Base-by-base conservation (phyloP, 2,888 invertebrate species). In the Andrena camellia region DNA sequence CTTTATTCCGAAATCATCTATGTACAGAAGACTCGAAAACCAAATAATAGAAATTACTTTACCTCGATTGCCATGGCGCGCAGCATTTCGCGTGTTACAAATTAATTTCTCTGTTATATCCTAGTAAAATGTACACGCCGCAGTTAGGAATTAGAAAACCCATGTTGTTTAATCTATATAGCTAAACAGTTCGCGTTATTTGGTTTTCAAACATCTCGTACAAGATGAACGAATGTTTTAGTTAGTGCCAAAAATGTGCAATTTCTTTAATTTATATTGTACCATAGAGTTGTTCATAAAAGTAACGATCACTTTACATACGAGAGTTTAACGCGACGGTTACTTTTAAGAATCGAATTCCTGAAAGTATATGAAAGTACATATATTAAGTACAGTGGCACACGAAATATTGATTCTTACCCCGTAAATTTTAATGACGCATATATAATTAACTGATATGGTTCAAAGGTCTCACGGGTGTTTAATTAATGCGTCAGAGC, bases 221-320 rank as follows among this genome's bases (percentile, higher is more conserved):
- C 77, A 63, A 31, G 60, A 48, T 42, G 35, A 33, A 31, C 66
- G 59, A 67, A 78, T 79, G 42, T 85, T 69, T 86, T 81, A 81
- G 59, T 84, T 64, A 74, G 64, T 69, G 54, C 52, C 52, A 66
- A 76, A 72, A 80, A 63, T 63, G 82, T 86, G 87, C 83, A 89
- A 87, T 88, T 70, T 74, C 78, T 68, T 63, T 50, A 68, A 66
- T 70, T 73, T 78, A 80, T 68, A 31, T 70, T 70, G 67, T 82
- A 62, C 57, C 71, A 81, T 67, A 81, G 17, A 26, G 23, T 81
- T 67, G 17, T 48, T 63, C 48, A 35, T 67, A 63, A 75, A 67
- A 63, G 67, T 81, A 81, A 75, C 59, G 75, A 60, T 81, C 70
- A 57, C 23, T 42, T 74, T 74, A 60, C 48, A 17, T n/a, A 31